Conservation (phyloP, 92 coral and sea anemone genomes). For the Galaxea fascicularis region DNA sequence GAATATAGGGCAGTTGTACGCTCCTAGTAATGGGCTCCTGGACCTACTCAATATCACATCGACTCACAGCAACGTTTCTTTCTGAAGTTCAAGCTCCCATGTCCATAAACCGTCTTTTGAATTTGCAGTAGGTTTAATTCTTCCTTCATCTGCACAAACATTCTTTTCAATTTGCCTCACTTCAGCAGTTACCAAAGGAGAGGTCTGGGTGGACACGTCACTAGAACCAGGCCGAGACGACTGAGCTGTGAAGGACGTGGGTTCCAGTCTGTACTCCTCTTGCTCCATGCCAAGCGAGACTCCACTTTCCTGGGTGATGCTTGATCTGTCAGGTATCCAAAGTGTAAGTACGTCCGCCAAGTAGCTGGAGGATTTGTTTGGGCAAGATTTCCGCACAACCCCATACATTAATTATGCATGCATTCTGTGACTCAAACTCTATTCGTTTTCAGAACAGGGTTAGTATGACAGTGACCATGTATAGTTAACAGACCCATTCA, state of each 20-base stretch:
- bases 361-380: too few species aligned
- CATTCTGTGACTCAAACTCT: too few species aligned
- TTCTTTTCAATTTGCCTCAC: neutral
- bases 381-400: too few species aligned
- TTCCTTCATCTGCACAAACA: neutral
- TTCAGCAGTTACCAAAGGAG: neutral
- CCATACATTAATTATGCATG: too few species aligned
- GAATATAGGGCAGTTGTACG: too few species aligned
- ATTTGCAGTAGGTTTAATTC: neutral
- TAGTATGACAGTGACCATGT: too few species aligned
- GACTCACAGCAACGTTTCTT: conserved; percentile 60
- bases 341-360: neutral
- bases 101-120: conserved; percentile 10
- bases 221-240: neutral
- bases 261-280: conserved; percentile 1
- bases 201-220: conserved; percentile 14
- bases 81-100: conserved; percentile 62
- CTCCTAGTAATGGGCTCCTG: too few species aligned
- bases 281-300: conserved; percentile 12
- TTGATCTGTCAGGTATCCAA: neutral
- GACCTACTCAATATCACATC: too few species aligned
- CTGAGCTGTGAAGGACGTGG: neutral
- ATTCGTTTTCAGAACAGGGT: too few species aligned
- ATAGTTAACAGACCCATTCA: too few species aligned
- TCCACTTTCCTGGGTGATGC: conserved; percentile 19